Percentiles rank a stretch among this genome's conserved stretches.
These are phyloP conservation scores for Martes flavigula DNA, from an alignment of 2,797 vertebrate genomes.

Conservation along the genomic window DNA sequence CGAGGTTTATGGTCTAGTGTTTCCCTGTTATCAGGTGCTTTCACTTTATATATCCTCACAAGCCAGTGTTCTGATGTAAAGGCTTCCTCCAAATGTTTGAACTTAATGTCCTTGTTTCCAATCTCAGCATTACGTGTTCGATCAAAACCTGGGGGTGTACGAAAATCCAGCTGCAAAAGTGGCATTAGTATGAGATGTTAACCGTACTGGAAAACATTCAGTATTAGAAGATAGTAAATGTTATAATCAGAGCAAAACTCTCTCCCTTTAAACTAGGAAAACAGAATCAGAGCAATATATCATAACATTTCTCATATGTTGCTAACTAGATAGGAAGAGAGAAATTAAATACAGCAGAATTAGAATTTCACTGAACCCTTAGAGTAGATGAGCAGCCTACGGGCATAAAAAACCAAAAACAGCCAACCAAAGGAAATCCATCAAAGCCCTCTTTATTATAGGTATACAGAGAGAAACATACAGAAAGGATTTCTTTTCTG, in stretches of 20 bases:
- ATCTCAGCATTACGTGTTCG: constrained; percentile 98
- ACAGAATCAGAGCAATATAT: constrained; percentile 12
- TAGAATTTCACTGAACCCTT: not conserved
- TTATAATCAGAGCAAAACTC: not conserved
- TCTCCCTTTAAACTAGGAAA: not conserved
- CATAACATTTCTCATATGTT: not conserved
- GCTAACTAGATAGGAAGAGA: not conserved
- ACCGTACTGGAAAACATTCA: not conserved
- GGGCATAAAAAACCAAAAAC: not conserved
- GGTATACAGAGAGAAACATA: not conserved
- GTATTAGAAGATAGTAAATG: not conserved
- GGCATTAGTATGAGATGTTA: constrained; percentile 37
- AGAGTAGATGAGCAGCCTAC: not conserved
- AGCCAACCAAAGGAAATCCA: not conserved
- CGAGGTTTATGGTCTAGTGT: constrained; percentile 95
- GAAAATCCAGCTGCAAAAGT: constrained; percentile 94
- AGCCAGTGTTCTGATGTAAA: constrained; percentile 99
- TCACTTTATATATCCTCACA: constrained; percentile 99
- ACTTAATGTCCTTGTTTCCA: constrained; percentile 99
- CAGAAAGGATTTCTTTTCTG: not conserved
- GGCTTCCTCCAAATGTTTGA: constrained; percentile 98
- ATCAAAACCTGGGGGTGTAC: constrained; percentile 98
- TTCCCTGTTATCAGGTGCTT: constrained; percentile 97
- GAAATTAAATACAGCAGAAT: not conserved
- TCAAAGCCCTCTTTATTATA: not conserved